These are phyloP conservation scores for Crossocerus cetratus DNA, from an alignment of 2,888 invertebrate genomes.

Conservation along the genomic window DNA sequence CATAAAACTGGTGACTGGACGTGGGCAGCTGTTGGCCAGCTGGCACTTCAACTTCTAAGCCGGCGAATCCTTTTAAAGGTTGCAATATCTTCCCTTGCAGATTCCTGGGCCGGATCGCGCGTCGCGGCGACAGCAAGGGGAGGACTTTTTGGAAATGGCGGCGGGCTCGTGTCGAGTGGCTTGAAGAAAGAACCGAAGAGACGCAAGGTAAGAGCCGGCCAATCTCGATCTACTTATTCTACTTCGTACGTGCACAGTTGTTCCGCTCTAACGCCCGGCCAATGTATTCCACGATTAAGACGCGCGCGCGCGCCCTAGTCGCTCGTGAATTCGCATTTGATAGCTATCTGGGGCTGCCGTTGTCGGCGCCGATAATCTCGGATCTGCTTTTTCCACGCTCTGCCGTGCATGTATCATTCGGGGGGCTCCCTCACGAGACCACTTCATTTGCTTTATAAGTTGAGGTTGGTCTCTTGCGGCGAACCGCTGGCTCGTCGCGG, in stretches of 20 bases:
- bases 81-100: conserved; percentile 21
- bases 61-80: background rate
- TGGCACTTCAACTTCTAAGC: background rate
- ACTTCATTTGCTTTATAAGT: background rate
- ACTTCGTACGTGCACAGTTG: background rate
- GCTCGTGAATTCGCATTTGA: conserved; percentile 53
- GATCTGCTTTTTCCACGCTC: conserved; percentile 8
- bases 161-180: conserved; percentile 66
- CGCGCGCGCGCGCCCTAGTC: conserved; percentile 42
- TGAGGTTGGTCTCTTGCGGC: too few species aligned
- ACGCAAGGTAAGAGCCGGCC: conserved; percentile 38
- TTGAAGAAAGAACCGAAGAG: conserved; percentile 46
- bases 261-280: background rate
- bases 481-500: too few species aligned
- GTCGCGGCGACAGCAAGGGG: conserved; percentile 8
- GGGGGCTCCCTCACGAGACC: background rate
- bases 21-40: background rate
- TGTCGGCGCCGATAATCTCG: conserved; percentile 53
- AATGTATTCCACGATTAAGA: conserved; percentile 59
- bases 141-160: conserved; percentile 63
- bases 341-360: conserved; percentile 55
- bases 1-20: background rate
- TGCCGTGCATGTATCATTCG: background rate
- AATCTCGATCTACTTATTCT: background rate
- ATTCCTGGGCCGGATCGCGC: background rate